Conservation (phyloP, 2,888 invertebrate genomes). For the Allacma fusca region DNA sequence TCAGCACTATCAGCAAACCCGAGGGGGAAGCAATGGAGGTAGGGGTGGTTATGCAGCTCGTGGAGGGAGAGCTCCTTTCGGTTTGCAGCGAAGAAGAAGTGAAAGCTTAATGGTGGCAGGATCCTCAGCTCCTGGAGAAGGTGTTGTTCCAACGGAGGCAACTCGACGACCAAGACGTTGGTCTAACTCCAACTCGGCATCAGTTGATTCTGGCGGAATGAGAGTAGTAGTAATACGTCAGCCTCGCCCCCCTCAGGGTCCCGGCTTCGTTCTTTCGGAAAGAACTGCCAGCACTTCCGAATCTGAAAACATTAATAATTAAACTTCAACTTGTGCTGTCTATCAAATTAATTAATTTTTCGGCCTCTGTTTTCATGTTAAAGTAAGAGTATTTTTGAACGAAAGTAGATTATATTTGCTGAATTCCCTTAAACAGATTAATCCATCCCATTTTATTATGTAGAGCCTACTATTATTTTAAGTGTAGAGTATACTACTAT, state of each 20-base stretch:
- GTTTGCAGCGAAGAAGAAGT: background rate
- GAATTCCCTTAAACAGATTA: too few relatives aligned
- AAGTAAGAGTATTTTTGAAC: too few relatives aligned
- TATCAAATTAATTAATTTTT: too few relatives aligned
- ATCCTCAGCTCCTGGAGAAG: background rate
- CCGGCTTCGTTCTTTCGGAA: background rate
- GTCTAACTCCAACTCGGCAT: constrained; percentile 6
- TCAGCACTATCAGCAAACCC: constrained; percentile 9
- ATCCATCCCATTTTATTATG: too few relatives aligned
- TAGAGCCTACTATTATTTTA: too few relatives aligned
- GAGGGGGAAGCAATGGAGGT: background rate
- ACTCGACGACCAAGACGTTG: constrained; percentile 26
- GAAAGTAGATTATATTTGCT: too few relatives aligned
- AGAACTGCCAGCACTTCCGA: background rate
- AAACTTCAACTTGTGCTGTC: too few relatives aligned
- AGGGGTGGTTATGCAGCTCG: background rate
- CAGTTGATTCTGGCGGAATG: background rate
- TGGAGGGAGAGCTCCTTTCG: background rate
- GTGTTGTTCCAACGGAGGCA: background rate
- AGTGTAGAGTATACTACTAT: too few relatives aligned
- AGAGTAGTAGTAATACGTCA: constrained; percentile 20
- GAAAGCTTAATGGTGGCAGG: background rate
- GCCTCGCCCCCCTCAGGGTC: constrained; percentile 22
- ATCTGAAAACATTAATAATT: background rate
- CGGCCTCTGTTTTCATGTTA: too few relatives aligned